Base-by-base conservation (phyloP, 2,797 vertebrate genomes). In the Chiroxiphia lanceolata region DNA sequence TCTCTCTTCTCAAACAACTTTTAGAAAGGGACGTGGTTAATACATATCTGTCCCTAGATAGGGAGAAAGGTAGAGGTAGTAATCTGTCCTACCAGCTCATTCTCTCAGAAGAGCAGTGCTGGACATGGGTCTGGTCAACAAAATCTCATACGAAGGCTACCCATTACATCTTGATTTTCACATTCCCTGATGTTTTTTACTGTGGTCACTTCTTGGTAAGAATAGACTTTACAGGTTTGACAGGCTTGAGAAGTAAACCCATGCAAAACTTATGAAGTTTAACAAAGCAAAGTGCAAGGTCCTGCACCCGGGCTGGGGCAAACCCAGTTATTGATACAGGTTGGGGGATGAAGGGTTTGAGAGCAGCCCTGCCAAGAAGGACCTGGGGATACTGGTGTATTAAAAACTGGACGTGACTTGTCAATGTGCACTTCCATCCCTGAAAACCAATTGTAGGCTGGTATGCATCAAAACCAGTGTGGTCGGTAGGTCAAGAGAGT, bases 311-410 rank as follows among this genome's bases (percentile, higher is more conserved):
- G 23, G 5, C 44, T 54, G 21, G 16, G 11, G 12, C 14, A 80
- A 15, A 5, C 9, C 4, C 63, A 50, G 23, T 8, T 33, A 33
- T 7, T 45, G 56, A 27, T 16, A 45, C 8, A 40, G 21, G 21
- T 5, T 75, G 15, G 23, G 19, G 10, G 14, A 25, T n/a, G 36
- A 45, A 45, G 15, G 9, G 21, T 34, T 40, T 45, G 22, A 63
- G 11, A 69, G 21, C 15, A 63, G 10, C 4, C 26, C 20, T 40
- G 44, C 15, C n/a, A 40, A 81, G 25, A 50, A 69, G 15, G 13
- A 34, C 0, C 0, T 34, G 33, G 3, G 7, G 11, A 29, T 50
- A 31, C 2, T 2, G 3, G 12, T 50, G 48, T 9, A 34, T 33
- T 74, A 63, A 75, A 84, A 69, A 20, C 13, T 26, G 10, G 10